These are phyloP conservation scores for Napeogenes sylphis DNA, from an alignment of 2,888 invertebrate genomes.

Conservation along the genomic window DNA sequence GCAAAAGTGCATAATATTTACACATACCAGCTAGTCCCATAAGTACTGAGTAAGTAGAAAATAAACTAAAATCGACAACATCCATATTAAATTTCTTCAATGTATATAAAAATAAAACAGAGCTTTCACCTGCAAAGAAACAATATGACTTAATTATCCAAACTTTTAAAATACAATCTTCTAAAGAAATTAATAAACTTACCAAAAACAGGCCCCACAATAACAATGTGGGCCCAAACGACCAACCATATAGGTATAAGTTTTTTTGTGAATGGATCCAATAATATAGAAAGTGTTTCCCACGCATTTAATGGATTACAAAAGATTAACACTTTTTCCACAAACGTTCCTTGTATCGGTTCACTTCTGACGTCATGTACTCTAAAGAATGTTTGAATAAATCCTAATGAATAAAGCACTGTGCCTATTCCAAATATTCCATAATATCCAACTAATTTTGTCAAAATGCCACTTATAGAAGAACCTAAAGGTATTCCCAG, in stretches of 20 bases:
- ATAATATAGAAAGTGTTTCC: slow-evolving; percentile 63
- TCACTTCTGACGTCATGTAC: slow-evolving; percentile 56
- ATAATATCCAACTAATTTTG: slow-evolving; percentile 64
- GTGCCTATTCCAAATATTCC: slow-evolving; percentile 62
- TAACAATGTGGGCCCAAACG: slow-evolving; percentile 61
- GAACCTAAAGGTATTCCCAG: slow-evolving; percentile 71
- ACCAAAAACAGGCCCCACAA: slow-evolving; percentile 68
- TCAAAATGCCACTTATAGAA: slow-evolving; percentile 72
- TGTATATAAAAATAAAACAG: slow-evolving; percentile 68
- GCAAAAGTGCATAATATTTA: not conserved
- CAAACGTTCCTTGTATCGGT: slow-evolving; percentile 46
- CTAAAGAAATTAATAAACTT: slow-evolving; percentile 32
- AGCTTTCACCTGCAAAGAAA: slow-evolving; percentile 69
- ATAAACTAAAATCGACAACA: slow-evolving; percentile 71
- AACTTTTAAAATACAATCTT: not conserved
- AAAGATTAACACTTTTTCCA: slow-evolving; percentile 47
- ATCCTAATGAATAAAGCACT: slow-evolving; percentile 52
- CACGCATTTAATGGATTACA: slow-evolving; percentile 59
- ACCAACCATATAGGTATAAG: slow-evolving; percentile 55
- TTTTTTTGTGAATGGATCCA: slow-evolving; percentile 45
- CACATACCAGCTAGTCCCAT: slow-evolving; percentile 72
- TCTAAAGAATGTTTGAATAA: slow-evolving; percentile 55
- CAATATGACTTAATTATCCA: slow-evolving; percentile 9
- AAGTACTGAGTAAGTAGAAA: slow-evolving; percentile 66
- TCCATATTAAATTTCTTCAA: slow-evolving; percentile 73